Evolutionary conservation across 2,888 invertebrate species (phyloP), one percentile per base, ranked within the genome.

Genomic region (Pristionchus japonicus): DNA sequence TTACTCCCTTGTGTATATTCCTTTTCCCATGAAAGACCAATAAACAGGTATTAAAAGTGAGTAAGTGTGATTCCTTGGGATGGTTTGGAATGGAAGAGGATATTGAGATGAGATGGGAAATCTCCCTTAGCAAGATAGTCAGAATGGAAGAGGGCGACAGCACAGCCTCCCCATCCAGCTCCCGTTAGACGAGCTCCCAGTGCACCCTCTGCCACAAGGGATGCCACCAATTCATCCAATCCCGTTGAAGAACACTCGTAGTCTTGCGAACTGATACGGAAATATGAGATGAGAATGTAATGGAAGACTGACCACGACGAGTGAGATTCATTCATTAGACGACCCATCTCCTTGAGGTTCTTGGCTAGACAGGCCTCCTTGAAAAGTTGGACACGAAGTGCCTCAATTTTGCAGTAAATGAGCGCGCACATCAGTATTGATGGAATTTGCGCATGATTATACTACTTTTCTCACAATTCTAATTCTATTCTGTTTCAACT

Each of bases 161-260:
- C 96, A 95, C 98, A 99, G 9, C 99, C 99, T 61, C 99, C 99
- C 92, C 92, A 92, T 20, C 92, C 92, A 27, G 91, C 92, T 6
- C 92, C 99, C 1, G 99, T 99, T 64, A 99, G 95, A 86, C 99
- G 96, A n/a, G 97, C 97, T 70, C 97, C 97, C n/a, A 97, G 95
- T 6, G 96, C 96, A 85, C 57, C 57, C 23, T 57, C 57, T n/a
- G 57, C 9, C 34, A 37, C 23, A 13, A 37, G 70, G 37, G 88
- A 52, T 20, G 84, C 70, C 17, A 93, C 91, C 15, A 88, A 52
- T 11, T 52, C 34, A 82, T 92, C 91, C 74, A 92, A 74, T 74
- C 89, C 90, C 27, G 90, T 89, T 61, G 91, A 91, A 20, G 89
- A 90, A 85, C 93, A 93, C 57, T 92, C 90, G 88, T 89, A 93